A percentile compares a stretch with the other conserved stretches of the same genome.
Conservation (phyloP, 2,113 vertebrate genomes). For the Passer domesticus region DNA sequence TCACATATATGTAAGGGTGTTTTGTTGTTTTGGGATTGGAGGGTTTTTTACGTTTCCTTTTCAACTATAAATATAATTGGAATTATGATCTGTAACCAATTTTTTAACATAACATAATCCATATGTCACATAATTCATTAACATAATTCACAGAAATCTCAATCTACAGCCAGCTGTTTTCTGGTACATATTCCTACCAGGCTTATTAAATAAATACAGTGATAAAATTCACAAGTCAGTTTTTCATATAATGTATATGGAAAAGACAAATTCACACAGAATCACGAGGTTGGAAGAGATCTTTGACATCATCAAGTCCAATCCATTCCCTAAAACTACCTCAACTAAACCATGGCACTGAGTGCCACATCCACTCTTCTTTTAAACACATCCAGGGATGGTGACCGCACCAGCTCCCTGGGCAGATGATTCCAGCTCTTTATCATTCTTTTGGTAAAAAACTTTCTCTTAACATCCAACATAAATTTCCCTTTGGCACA, state of each 20-base stretch:
- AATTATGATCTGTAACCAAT: not conserved
- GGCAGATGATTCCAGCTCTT: not conserved
- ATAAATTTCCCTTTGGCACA: not conserved
- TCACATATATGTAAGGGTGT: rapidly evolving
- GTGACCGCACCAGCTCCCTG: not conserved
- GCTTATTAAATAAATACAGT: slow-evolving; percentile 34
- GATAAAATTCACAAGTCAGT: slow-evolving; percentile 19
- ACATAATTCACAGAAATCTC: slow-evolving; percentile 32
- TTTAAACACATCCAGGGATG: not conserved
- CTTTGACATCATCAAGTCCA: not conserved
- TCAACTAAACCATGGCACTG: not conserved
- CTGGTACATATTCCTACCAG: slow-evolving; percentile 34
- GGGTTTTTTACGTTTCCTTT: not conserved
- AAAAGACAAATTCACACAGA: slow-evolving; percentile 28
- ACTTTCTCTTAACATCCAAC: not conserved
- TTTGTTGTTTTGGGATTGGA: not conserved
- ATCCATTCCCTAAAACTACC: not conserved
- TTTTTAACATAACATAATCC: not conserved
- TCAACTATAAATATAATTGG: not conserved
- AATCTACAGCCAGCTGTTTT: slow-evolving; percentile 20
- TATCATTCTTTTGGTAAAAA: not conserved
- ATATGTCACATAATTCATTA: slow-evolving; percentile 20
- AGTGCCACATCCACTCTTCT: not conserved
- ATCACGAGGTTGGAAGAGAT: not conserved
- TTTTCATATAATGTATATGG: not conserved